Evolutionary conservation across 2,113 vertebrate species (phyloP).

Genomic region (Ammospiza nelsoni): DNA sequence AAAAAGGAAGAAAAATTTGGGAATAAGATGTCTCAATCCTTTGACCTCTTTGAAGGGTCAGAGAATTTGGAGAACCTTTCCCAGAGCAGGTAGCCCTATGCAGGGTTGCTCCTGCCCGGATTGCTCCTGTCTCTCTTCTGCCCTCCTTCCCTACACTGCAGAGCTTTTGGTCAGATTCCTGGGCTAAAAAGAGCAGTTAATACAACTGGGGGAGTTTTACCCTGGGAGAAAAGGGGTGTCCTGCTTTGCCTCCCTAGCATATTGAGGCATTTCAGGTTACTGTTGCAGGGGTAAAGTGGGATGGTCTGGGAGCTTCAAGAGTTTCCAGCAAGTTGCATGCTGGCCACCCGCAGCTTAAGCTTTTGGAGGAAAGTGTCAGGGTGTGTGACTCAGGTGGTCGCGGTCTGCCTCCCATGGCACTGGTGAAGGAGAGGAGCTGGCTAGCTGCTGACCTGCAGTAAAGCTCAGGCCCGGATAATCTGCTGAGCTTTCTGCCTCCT

Average conservation of each 20-base stretch:
- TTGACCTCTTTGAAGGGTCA: background rate
- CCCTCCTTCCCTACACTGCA: background rate
- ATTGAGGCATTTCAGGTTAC: background rate
- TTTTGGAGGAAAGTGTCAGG: background rate
- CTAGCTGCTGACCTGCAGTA: background rate
- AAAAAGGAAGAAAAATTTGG: background rate
- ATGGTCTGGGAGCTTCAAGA: background rate
- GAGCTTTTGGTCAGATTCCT: background rate
- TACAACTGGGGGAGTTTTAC: background rate
- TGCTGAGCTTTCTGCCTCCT: background rate
- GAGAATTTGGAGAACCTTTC: background rate
- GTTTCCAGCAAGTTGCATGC: background rate
- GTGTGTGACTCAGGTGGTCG: background rate
- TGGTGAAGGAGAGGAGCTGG: accelerated
- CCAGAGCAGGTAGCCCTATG: background rate
- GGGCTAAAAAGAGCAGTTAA: background rate
- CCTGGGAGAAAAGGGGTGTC: background rate
- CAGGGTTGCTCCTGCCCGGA: background rate
- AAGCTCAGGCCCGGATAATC: too few species aligned
- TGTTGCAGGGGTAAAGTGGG: background rate
- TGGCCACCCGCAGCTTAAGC: background rate
- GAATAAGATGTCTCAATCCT: background rate
- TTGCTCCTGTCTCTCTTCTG: background rate
- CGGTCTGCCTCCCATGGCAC: background rate
- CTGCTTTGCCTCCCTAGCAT: background rate